phyloP scores from a whole-genome alignment of 2,797 vertebrate genomes.

The Microtus obscurus region DNA sequence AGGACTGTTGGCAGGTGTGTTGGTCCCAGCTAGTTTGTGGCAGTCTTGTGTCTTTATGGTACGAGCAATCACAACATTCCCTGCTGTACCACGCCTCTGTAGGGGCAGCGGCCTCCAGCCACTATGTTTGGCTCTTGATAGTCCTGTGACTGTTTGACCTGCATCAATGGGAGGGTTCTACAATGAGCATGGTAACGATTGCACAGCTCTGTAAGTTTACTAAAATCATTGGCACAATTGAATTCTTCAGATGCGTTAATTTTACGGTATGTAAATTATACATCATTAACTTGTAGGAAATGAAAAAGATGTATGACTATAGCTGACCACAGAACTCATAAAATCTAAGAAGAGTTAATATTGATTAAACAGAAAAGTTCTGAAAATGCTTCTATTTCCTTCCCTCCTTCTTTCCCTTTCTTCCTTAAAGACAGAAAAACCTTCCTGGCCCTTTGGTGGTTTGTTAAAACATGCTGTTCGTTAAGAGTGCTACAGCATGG shows the following conservation, averaged over 20 bases:
- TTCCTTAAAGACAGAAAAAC: not conserved
- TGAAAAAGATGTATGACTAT: not conserved
- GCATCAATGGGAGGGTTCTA: not conserved
- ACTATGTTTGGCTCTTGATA: not conserved
- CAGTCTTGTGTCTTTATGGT: not conserved
- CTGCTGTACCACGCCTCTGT: not conserved
- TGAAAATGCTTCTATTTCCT: not conserved
- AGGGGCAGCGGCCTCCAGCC: too few relatives aligned
- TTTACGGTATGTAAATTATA: conserved; percentile 22
- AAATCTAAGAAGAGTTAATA: not conserved
- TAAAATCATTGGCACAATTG: not conserved
- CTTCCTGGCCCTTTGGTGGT: conserved; percentile 17
- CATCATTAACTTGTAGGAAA: not conserved
- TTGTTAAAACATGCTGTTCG: conserved; percentile 5
- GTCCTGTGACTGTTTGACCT: not conserved
- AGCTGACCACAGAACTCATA: not conserved
- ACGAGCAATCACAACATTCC: not conserved
- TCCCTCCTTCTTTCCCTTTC: not conserved
- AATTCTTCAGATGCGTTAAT: not conserved
- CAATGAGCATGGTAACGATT: not conserved
- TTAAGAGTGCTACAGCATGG: not conserved
- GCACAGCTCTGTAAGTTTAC: conserved; percentile 2
- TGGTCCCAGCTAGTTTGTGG: not conserved
- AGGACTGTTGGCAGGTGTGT: not conserved
- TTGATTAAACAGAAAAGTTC: not conserved